phyloP scores from a whole-genome alignment of 1,140 invertebrate genomes.

The Drosophila mauritiana region DNA sequence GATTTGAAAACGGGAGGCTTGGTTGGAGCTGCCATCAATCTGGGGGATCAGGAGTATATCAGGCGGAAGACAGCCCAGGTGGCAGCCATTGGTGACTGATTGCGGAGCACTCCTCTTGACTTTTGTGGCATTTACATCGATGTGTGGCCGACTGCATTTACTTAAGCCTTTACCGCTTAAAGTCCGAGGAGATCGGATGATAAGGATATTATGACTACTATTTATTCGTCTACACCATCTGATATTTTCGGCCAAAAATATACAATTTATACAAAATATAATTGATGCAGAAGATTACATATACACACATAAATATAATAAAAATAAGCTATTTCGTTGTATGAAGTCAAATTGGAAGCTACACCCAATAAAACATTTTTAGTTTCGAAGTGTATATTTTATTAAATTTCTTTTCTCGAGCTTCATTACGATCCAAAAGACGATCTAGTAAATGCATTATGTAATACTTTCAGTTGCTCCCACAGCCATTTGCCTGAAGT shows the following conservation, averaged over 20 bases:
- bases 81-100: conserved; percentile 72
- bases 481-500: neutral
- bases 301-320: neutral
- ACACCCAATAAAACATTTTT: neutral
- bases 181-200: neutral
- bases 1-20: conserved; percentile 87
- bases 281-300: no score
- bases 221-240: conserved; percentile 28
- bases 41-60: conserved; percentile 88
- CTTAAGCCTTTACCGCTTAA: conserved; percentile 1
- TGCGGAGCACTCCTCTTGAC: neutral
- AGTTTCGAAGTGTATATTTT: conserved; percentile 1
- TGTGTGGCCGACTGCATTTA: neutral
- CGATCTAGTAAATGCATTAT: conserved; percentile 44
- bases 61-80: conserved; percentile 87
- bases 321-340: no score
- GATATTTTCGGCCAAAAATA: conserved; percentile 50
- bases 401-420: conserved; percentile 3
- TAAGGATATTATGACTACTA: conserved; percentile 22
- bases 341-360: no score
- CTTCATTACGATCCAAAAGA: conserved; percentile 3
- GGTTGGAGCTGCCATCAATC: conserved; percentile 86
- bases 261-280: conserved; percentile 19
- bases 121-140: conserved; percentile 19
- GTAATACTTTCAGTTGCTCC: conserved; percentile 64